Conservation (phyloP, 2,113 vertebrate genomes). For the Craseonycteris thonglongyai region DNA sequence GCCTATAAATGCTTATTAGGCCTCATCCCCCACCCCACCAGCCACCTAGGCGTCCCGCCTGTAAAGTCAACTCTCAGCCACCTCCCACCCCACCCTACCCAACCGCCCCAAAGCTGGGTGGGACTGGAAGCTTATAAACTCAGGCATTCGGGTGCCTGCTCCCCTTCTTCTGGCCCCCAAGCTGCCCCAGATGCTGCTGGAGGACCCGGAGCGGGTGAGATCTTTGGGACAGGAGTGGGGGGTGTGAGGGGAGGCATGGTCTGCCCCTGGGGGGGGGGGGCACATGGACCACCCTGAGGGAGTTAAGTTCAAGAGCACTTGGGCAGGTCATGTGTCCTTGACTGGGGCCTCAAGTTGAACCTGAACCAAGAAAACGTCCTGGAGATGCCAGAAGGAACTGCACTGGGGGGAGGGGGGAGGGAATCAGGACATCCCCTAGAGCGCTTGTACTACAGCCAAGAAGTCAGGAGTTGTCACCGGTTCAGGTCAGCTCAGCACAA, state of each 20-base stretch:
- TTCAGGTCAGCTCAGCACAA: background rate
- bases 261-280: background rate
- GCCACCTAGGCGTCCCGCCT: constrained; percentile 33
- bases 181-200: constrained; percentile 4
- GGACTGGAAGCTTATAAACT: constrained; percentile 52
- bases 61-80: constrained; percentile 33
- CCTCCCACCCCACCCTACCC: background rate
- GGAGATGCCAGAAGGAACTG: background rate
- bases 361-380: constrained; percentile 1
- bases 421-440: background rate
- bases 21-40: background rate
- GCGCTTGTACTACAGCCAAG: background rate
- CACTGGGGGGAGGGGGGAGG: rapidly evolving
- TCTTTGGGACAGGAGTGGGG: background rate
- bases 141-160: background rate
- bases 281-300: background rate
- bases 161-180: background rate
- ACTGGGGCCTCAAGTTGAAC: background rate
- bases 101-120: background rate
- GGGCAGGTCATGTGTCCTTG: background rate
- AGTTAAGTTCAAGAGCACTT: background rate
- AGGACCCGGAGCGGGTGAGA: constrained; percentile 42
- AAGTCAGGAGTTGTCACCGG: background rate
- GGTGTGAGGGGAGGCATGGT: background rate
- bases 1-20: constrained; percentile 63